Evolutionary conservation across 2,888 invertebrate genomes (phyloP).

Genomic region (Thymelicus acteon): DNA sequence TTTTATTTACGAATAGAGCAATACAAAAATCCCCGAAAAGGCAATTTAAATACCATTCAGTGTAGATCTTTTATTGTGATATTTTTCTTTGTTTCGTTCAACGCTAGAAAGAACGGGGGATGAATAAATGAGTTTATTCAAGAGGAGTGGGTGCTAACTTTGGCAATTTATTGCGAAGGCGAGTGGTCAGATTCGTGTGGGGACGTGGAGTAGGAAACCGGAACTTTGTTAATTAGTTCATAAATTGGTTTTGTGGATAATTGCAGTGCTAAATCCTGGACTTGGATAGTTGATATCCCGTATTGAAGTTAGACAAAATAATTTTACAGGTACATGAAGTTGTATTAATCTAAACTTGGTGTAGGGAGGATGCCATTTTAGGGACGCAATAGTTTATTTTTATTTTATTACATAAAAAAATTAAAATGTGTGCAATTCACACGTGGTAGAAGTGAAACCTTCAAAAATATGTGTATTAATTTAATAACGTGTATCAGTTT

Average conservation of each 20-base stretch:
- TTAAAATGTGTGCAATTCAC: no score
- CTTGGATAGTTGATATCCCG: not conserved
- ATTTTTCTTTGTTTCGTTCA: constrained; percentile 8
- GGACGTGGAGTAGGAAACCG: not conserved
- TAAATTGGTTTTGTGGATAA: not conserved
- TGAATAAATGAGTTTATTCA: constrained; percentile 29
- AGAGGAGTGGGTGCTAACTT: constrained; percentile 16
- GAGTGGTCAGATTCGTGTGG: constrained; percentile 1
- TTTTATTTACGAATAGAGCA: not conserved
- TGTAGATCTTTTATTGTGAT: constrained; percentile 15
- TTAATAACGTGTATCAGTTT: not conserved
- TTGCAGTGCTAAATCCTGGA: not conserved
- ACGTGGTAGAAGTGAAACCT: no score
- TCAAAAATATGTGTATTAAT: no score
- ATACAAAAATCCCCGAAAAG: not conserved
- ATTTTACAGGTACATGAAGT: not conserved
- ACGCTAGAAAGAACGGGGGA: constrained; percentile 23
- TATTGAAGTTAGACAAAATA: not conserved
- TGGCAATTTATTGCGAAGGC: constrained; percentile 13
- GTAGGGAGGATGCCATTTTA: no score
- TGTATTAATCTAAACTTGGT: no score
- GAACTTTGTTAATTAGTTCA: constrained; percentile 12
- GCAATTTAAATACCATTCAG: constrained; percentile 9
- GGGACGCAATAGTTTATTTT: no score
- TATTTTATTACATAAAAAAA: no score